Evolutionary conservation across 30 jellyfish, hydroid and myxozoan genomes (phyloP).

Genomic region (Rhopilema esculentum): DNA sequence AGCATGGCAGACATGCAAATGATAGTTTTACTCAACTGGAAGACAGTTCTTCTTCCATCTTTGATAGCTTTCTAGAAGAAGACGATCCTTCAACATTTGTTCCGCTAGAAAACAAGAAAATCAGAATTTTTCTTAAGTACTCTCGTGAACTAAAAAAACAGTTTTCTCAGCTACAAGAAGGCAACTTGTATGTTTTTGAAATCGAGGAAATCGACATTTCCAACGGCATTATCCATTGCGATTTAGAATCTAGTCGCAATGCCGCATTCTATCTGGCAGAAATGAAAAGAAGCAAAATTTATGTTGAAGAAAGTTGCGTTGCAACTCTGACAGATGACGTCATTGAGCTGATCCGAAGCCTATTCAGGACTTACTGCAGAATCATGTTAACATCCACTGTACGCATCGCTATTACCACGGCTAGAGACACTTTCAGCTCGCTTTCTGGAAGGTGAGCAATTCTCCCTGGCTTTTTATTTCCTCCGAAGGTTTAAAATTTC

Average conservation of each 20-base stretch:
- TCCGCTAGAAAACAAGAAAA: background rate
- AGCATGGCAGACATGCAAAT: background rate
- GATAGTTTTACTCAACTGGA: background rate
- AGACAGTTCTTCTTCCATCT: background rate
- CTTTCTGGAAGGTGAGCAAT: background rate
- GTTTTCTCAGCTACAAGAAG: background rate
- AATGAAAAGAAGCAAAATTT: background rate
- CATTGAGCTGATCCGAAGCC: background rate
- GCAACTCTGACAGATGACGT: background rate
- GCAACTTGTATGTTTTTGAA: background rate
- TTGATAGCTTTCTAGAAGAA: background rate
- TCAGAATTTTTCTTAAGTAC: background rate
- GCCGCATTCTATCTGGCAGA: background rate
- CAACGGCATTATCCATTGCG: background rate
- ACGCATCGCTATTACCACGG: background rate
- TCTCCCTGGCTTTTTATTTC: background rate
- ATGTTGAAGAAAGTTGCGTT: background rate
- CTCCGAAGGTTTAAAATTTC: background rate
- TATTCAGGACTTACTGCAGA: background rate
- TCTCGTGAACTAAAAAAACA: background rate
- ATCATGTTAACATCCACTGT: background rate
- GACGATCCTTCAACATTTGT: background rate
- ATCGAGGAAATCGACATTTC: background rate
- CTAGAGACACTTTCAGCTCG: background rate
- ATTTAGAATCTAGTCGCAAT: background rate